These are phyloP conservation scores for Chrysotoxum bicinctum DNA, from an alignment of 2,888 invertebrate species.

Conservation along the genomic window DNA sequence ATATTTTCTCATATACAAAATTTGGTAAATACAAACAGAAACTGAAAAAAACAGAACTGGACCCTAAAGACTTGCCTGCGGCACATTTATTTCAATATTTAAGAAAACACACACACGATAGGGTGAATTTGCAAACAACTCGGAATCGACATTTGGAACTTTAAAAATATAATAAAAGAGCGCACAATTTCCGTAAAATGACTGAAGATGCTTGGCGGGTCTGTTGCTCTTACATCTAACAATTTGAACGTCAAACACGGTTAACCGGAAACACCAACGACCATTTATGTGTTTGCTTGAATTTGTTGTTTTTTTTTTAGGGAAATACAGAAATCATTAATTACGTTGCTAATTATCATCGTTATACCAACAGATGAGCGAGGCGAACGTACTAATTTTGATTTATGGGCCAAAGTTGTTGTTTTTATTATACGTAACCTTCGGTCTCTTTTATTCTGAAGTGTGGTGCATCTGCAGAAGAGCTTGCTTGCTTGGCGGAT, in stretches of 20 bases:
- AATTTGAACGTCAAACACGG: constrained; percentile 10
- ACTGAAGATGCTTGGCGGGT: constrained; percentile 10
- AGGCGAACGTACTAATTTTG: constrained; percentile 65
- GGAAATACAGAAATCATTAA: constrained; percentile 59
- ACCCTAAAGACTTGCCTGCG: constrained; percentile 49
- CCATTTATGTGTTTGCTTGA: constrained; percentile 12
- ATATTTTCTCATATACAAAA: constrained; percentile 16
- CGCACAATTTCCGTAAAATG: constrained; percentile 27
- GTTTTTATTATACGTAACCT: constrained; percentile 41
- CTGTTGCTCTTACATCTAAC: constrained; percentile 11
- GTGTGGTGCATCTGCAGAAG: constrained; percentile 23
- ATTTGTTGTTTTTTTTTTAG: constrained; percentile 5
- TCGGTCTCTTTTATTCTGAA: constrained; percentile 18
- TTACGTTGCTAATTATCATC: constrained; percentile 68
- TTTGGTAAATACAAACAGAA: constrained; percentile 30
- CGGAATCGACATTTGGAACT: constrained; percentile 11
- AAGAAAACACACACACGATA: background rate
- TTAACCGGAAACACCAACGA: constrained; percentile 49
- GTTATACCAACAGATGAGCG: constrained; percentile 52
- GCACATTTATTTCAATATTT: constrained; percentile 38
- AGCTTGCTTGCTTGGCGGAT: constrained; percentile 27
- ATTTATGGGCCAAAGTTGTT: constrained; percentile 61
- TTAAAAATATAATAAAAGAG: background rate
- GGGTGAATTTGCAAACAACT: background rate
- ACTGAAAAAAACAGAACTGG: constrained; percentile 43